Evolutionary conservation across 1,140 invertebrate genomes (phyloP).

Genomic region (Nasonia vitripennis): DNA sequence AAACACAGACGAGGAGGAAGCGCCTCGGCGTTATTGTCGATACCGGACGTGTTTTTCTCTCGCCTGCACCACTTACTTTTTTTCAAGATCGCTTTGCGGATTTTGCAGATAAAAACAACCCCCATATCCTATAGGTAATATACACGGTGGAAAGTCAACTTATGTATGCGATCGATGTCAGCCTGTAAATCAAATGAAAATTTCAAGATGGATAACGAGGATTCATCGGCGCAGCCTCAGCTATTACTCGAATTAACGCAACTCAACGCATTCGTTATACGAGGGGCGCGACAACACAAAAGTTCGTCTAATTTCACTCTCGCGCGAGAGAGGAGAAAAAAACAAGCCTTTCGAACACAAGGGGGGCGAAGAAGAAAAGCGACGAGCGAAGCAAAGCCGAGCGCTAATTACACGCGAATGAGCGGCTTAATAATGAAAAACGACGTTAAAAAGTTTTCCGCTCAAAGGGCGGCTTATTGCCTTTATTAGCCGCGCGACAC

Average conservation of each 20-base stretch:
- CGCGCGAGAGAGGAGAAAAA: too few relatives aligned
- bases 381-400: constrained; percentile 2
- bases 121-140: too few relatives aligned
- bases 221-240: too few relatives aligned
- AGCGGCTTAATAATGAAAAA: constrained; percentile 43
- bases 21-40: constrained; percentile 54
- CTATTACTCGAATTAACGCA: not conserved
- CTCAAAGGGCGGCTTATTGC: constrained; percentile 20
- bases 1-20: constrained; percentile 58
- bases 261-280: not conserved
- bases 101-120: not conserved
- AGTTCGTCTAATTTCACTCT: not conserved
- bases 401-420: constrained; percentile 10
- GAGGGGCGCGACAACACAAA: not conserved
- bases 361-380: not conserved
- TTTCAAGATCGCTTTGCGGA: not conserved
- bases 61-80: constrained; percentile 14
- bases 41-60: constrained; percentile 44
- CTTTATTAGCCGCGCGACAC: constrained; percentile 24
- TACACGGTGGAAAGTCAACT: too few relatives aligned
- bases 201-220: too few relatives aligned
- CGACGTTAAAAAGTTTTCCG: constrained; percentile 33
- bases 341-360: not conserved
- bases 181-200: too few relatives aligned
- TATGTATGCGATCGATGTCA: too few relatives aligned